Percentiles rank a stretch among this genome's conserved stretches.
phyloP scores from a whole-genome alignment of 2,888 invertebrate genomes.

The Pristionchus entomophagus region DNA sequence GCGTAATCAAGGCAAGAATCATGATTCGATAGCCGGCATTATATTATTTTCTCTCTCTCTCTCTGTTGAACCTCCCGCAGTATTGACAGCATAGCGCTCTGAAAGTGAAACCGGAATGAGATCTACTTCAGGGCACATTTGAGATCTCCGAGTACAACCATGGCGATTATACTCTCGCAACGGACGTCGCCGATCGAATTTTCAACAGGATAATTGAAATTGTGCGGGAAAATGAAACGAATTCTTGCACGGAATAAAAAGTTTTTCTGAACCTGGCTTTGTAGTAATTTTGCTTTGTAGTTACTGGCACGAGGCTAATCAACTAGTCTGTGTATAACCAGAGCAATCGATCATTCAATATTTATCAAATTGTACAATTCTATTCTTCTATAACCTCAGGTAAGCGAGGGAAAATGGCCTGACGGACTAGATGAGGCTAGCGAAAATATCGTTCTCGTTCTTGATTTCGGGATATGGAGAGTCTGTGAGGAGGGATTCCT shows the following conservation, averaged over 20 bases:
- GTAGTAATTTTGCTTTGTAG: too few relatives aligned
- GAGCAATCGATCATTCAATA: too few relatives aligned
- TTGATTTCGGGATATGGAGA: slow-evolving; percentile 53
- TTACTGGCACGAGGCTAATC: too few relatives aligned
- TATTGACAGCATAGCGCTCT: too few relatives aligned
- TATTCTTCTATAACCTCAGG: neutral
- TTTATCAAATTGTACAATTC: too few relatives aligned
- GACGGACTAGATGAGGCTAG: slow-evolving; percentile 17
- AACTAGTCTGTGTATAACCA: too few relatives aligned
- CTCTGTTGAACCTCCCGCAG: too few relatives aligned
- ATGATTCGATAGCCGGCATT: too few relatives aligned
- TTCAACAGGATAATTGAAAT: neutral
- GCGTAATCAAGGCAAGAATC: neutral
- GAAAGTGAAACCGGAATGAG: too few relatives aligned
- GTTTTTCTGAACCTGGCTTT: too few relatives aligned
- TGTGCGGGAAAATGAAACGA: neutral
- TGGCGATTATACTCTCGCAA: neutral
- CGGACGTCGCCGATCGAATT: neutral
- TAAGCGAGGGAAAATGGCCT: neutral
- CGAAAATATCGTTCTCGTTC: slow-evolving; percentile 55
- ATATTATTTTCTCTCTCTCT: neutral
- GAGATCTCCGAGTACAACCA: neutral
- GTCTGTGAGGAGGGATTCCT: slow-evolving; percentile 54
- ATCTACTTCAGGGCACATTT: neutral
- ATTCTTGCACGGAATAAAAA: neutral